These are phyloP conservation scores for Eudasyphora cyanicolor DNA, from an alignment of 2,888 invertebrate species.

Conservation along the genomic window DNA sequence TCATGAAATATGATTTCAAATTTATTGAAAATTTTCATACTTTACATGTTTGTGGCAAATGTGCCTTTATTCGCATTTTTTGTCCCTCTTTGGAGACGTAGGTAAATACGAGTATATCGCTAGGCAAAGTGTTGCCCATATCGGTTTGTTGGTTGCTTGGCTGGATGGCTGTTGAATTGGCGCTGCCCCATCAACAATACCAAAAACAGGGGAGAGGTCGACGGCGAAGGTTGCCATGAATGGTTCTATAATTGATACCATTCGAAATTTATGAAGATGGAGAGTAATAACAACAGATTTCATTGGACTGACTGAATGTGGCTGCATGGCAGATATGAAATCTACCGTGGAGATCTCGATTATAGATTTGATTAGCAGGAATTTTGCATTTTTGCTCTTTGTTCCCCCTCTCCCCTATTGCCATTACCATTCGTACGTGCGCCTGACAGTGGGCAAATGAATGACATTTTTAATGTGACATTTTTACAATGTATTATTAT, in stretches of 20 bases:
- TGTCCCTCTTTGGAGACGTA: conserved; percentile 1
- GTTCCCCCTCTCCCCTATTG: too few species aligned
- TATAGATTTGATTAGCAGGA: conserved; percentile 23
- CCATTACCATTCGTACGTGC: neutral
- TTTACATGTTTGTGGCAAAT: conserved; percentile 32
- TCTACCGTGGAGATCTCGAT: conserved; percentile 25
- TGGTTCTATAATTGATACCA: conserved; percentile 29
- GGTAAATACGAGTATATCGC: neutral
- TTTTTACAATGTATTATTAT: neutral
- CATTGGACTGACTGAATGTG: conserved; percentile 5
- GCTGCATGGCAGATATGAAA: neutral
- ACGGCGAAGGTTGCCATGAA: neutral
- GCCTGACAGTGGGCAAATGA: neutral
- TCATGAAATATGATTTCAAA: conserved; percentile 66
- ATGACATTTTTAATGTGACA: conserved; percentile 22
- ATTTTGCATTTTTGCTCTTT: neutral
- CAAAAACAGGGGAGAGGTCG: neutral
- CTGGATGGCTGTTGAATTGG: neutral
- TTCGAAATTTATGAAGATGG: conserved; percentile 30
- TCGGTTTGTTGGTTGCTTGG: neutral
- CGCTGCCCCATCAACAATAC: neutral
- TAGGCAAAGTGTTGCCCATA: conserved; percentile 13
- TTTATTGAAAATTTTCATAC: conserved; percentile 64
- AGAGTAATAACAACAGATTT: conserved; percentile 9
- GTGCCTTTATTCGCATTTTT: neutral